These are phyloP conservation scores for Silurus asotus DNA, from an alignment of 2,113 vertebrate species.

Conservation along the genomic window DNA sequence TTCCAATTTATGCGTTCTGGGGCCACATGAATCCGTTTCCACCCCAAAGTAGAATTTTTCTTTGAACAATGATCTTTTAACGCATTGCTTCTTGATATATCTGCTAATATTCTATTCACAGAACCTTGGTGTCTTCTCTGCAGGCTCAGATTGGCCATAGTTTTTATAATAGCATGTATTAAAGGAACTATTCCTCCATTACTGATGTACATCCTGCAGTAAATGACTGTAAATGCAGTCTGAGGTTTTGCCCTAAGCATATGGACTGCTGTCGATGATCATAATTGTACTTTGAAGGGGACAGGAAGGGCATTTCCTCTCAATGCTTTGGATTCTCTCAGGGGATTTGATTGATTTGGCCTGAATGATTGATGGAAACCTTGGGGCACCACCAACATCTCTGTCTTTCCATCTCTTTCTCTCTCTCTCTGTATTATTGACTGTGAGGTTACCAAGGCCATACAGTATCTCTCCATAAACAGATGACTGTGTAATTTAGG, in stretches of 20 bases:
- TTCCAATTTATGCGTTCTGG: background rate
- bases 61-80: background rate
- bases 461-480: background rate
- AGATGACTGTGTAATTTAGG: background rate
- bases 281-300: constrained; percentile 51
- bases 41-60: background rate
- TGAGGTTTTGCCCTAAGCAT: background rate
- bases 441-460: constrained; percentile 12
- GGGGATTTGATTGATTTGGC: constrained; percentile 44
- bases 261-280: constrained; percentile 51
- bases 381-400: constrained; percentile 19
- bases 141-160: background rate
- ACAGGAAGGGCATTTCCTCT: constrained; percentile 54
- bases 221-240: constrained; percentile 49
- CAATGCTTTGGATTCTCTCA: constrained; percentile 48
- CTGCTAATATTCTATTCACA: background rate
- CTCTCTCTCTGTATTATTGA: constrained; percentile 37
- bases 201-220: constrained; percentile 19
- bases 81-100: background rate
- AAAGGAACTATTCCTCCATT: background rate
- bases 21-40: background rate
- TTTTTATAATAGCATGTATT: background rate
- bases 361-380: constrained; percentile 46
- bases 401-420: background rate
- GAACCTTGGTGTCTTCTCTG: background rate